A percentile compares a stretch with the other conserved stretches of the same genome.
These are phyloP conservation scores for Phrynocephalus guinanensis DNA, from an alignment of 2,797 vertebrate species.

Conservation along the genomic window DNA sequence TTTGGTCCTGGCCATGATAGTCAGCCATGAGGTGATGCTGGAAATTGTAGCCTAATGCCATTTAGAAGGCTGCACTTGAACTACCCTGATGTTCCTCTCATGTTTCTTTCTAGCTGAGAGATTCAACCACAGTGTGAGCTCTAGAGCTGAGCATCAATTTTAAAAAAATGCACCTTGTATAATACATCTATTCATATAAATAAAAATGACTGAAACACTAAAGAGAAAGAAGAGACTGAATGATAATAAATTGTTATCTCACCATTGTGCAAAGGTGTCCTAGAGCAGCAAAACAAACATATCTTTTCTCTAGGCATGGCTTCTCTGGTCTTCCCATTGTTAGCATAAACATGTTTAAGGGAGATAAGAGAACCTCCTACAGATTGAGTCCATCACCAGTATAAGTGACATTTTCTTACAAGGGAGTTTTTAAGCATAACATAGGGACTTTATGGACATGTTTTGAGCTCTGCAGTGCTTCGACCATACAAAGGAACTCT, in stretches of 20 bases:
- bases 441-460: slow-evolving; percentile 60
- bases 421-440: slow-evolving; percentile 70
- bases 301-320: slow-evolving; percentile 49
- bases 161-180: not conserved
- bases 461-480: slow-evolving; percentile 48
- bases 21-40: not conserved
- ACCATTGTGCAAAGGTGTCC: slow-evolving; percentile 14
- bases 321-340: slow-evolving; percentile 67
- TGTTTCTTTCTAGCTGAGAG: not conserved
- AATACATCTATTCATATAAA: not conserved
- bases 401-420: slow-evolving; percentile 79
- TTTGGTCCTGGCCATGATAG: not conserved
- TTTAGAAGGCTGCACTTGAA: not conserved
- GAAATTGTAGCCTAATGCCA: not conserved
- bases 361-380: slow-evolving; percentile 72
- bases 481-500: slow-evolving; percentile 54
- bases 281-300: slow-evolving; percentile 46
- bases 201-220: no score
- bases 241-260: slow-evolving; percentile 9
- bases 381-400: slow-evolving; percentile 63
- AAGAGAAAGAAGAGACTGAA: not conserved
- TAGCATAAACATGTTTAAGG: slow-evolving; percentile 65
- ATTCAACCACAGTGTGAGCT: not conserved
- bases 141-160: not conserved
- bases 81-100: not conserved